These are phyloP conservation scores for Carposina sasakii DNA, from an alignment of 1,140 invertebrate genomes.

Conservation along the genomic window DNA sequence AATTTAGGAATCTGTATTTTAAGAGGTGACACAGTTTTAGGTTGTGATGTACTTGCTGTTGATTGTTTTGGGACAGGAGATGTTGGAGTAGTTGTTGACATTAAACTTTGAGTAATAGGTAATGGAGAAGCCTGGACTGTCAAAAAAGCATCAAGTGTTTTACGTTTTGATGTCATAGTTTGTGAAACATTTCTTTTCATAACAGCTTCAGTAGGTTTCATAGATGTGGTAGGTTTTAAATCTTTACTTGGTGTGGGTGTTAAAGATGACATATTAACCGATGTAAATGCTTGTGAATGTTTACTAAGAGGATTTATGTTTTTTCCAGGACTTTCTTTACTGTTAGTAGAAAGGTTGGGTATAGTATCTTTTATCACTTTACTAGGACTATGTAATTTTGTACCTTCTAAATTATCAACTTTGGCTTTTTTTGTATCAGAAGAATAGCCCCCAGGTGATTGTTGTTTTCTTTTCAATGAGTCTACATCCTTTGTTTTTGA, in stretches of 20 bases:
- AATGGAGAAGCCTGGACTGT: too few relatives aligned
- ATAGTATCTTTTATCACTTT: too few relatives aligned
- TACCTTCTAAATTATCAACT: constrained; percentile 57
- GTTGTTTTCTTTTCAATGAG: constrained; percentile 51
- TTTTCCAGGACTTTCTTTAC: too few relatives aligned
- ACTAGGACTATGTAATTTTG: constrained; percentile 47
- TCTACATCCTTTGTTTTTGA: constrained; percentile 42
- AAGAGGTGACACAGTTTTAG: constrained; percentile 54
- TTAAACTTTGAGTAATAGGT: too few relatives aligned
- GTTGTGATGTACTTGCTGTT: constrained; percentile 25
- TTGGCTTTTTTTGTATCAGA: constrained; percentile 62
- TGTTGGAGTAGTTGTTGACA: too few relatives aligned
- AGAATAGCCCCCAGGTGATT: constrained; percentile 30
- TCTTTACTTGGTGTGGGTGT: too few relatives aligned
- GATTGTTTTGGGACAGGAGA: constrained; percentile 12
- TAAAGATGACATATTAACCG: too few relatives aligned
- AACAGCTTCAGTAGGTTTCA: constrained; percentile 21
- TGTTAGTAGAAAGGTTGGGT: too few relatives aligned
- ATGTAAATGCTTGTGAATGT: too few relatives aligned
- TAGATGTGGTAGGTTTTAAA: constrained; percentile 21
- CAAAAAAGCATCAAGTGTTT: constrained; percentile 36
- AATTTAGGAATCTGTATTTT: constrained; percentile 56
- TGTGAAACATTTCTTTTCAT: constrained; percentile 28
- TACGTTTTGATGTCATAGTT: constrained; percentile 44
- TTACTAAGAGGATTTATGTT: too few relatives aligned